A percentile compares a stretch with the other conserved stretches of the same genome.
phyloP scores from a whole-genome alignment of 23 tunicate species.

The Pegea sp. region DNA sequence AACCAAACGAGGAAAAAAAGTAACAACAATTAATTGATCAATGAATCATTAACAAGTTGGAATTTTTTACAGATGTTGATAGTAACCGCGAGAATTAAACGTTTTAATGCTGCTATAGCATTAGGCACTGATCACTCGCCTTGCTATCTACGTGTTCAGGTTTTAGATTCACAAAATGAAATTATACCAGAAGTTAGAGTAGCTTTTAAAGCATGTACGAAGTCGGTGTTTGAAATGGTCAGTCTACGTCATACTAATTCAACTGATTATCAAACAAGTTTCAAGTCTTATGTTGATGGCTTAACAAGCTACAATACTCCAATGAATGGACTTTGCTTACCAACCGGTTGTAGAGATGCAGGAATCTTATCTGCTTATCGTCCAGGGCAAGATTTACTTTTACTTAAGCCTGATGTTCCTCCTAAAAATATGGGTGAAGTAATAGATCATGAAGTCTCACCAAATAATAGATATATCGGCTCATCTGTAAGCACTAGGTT shows the following conservation, averaged over 20 bases:
- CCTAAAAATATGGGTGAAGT: slow-evolving; percentile 47
- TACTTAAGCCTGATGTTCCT: slow-evolving; percentile 53
- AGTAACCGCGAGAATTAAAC: slow-evolving; percentile 31
- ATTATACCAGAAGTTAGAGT: slow-evolving; percentile 37
- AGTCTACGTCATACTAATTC: not conserved
- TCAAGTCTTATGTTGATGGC: slow-evolving; percentile 25
- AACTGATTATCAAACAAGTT: not conserved
- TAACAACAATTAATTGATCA: not conserved
- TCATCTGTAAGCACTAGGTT: not conserved
- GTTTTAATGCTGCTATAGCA: slow-evolving; percentile 55
- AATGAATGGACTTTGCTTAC: slow-evolving; percentile 63
- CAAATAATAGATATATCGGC: not conserved
- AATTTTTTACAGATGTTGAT: slow-evolving; percentile 20
- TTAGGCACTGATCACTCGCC: slow-evolving; percentile 34
- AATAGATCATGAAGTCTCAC: not conserved
- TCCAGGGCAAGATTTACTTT: slow-evolving; percentile 47
- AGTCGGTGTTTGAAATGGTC: not conserved
- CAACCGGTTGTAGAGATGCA: slow-evolving; percentile 67
- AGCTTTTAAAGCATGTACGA: slow-evolving; percentile 13
- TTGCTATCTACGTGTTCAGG: slow-evolving; percentile 55
- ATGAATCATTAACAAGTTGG: not conserved
- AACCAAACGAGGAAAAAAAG: slow-evolving; percentile 33
- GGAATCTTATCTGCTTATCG: slow-evolving; percentile 49
- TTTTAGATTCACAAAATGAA: slow-evolving; percentile 21
- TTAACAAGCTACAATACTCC: slow-evolving; percentile 21